phyloP scores from a whole-genome alignment of 2,113 vertebrate species.

The Ptyas mucosa region DNA sequence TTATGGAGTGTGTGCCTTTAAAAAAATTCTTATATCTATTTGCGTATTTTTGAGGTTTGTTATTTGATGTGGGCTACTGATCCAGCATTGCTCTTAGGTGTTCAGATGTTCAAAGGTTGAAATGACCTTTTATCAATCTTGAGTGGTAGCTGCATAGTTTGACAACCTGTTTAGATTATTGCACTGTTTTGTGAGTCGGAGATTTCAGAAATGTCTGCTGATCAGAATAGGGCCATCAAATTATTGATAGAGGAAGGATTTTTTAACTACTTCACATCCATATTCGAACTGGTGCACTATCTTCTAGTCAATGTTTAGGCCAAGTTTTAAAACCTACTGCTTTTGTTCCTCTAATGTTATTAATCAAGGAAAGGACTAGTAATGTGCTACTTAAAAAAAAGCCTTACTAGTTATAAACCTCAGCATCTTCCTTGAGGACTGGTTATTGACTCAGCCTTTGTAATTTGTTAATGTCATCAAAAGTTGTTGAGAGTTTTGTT shows the following conservation, averaged over 20 bases:
- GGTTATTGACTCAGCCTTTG: neutral
- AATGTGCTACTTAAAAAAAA: neutral
- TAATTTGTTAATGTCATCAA: neutral
- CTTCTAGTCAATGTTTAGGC: neutral
- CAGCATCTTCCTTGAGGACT: neutral
- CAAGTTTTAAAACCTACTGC: neutral
- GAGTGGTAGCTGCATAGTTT: neutral
- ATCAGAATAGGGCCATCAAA: neutral
- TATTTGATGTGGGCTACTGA: neutral
- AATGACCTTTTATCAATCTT: neutral
- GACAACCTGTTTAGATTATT: neutral
- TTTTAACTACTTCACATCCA: neutral
- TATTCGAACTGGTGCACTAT: neutral
- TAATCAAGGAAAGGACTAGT: neutral
- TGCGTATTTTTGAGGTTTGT: neutral
- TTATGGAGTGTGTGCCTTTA: neutral
- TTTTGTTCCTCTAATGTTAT: neutral
- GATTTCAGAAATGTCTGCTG: neutral
- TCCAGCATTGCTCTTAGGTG: neutral
- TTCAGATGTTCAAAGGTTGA: neutral
- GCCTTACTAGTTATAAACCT: neutral
- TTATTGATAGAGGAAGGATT: neutral
- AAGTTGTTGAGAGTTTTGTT: neutral
- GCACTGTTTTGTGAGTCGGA: neutral
- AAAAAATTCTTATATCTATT: neutral